Percentiles rank a stretch among this genome's conserved stretches.
Conservation (phyloP, 2,113 vertebrate genomes). For the Ginglymostoma cirratum region DNA sequence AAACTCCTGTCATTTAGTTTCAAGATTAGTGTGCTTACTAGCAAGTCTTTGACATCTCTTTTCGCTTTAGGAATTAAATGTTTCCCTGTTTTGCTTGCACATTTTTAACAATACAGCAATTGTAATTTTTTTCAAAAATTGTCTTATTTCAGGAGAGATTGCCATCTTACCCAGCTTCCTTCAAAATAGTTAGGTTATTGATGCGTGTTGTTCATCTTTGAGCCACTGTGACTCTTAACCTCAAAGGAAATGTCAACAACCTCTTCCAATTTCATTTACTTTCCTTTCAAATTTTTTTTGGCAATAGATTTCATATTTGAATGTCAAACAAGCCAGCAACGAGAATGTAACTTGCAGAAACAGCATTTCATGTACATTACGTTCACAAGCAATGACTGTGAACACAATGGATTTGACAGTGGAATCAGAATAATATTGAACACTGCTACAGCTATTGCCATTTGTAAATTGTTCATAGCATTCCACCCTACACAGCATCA, state of each 20-base stretch:
- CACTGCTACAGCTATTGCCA: neutral
- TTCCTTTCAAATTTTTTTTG: neutral
- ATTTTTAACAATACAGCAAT: neutral
- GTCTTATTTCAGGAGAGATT: constrained; percentile 19
- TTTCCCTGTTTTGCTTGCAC: neutral
- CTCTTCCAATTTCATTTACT: neutral
- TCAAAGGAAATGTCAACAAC: neutral
- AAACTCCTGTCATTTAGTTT: neutral
- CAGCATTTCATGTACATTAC: neutral
- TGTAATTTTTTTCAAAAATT: neutral
- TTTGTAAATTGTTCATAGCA: neutral
- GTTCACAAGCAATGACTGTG: neutral
- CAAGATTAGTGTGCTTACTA: neutral
- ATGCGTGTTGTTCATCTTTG: neutral
- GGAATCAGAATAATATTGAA: neutral
- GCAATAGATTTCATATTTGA: constrained; percentile 21
- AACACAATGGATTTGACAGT: constrained; percentile 15
- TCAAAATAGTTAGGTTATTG: neutral
- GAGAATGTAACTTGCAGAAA: neutral
- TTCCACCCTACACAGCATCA: neutral
- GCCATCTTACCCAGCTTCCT: neutral
- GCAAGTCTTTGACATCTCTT: neutral
- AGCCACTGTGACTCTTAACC: neutral
- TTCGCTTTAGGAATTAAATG: neutral
- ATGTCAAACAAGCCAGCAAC: neutral